phyloP scores from a whole-genome alignment of 1,140 invertebrate species.

The Alviniconcha marisindica region DNA sequence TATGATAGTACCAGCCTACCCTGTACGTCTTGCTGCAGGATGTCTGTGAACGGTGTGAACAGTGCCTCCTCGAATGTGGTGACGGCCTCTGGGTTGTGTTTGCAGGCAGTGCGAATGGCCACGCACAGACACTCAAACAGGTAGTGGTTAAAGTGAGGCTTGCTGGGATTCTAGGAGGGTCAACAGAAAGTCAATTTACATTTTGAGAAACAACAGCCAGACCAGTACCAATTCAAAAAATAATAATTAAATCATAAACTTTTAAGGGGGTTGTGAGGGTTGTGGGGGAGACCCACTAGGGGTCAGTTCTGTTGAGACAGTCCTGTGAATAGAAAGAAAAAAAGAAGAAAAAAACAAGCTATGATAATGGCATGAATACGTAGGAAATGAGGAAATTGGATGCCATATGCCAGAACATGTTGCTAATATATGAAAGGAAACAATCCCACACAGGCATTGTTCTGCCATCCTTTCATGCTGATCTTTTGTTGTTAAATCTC shows the following conservation, averaged over 20 bases:
- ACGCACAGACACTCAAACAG: constrained; percentile 95
- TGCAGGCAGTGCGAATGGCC: constrained; percentile 91
- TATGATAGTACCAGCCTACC: constrained; percentile 77
- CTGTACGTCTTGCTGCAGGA: constrained; percentile 95
- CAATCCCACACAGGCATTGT: too few species aligned
- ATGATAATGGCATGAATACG: too few species aligned
- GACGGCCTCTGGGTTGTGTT: constrained; percentile 86
- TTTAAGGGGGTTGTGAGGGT: background rate
- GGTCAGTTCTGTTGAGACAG: background rate
- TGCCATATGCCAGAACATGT: too few species aligned
- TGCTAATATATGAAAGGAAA: too few species aligned
- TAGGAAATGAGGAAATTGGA: too few species aligned
- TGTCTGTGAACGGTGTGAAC: constrained; percentile 95
- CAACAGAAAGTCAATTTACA: background rate
- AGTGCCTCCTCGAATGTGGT: constrained; percentile 92
- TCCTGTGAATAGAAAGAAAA: too few species aligned
- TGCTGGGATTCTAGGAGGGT: constrained; percentile 88
- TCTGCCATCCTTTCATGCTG: too few species aligned
- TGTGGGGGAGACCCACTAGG: background rate
- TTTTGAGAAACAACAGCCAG: background rate
- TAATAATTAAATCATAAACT: too few species aligned
- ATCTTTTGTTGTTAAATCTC: too few species aligned
- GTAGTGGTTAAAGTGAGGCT: constrained; percentile 98
- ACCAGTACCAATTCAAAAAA: too few species aligned
- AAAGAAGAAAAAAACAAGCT: too few species aligned